Evolutionary conservation across 2,797 vertebrate species (phyloP).

Genomic region (Spondyliosoma cantharus): DNA sequence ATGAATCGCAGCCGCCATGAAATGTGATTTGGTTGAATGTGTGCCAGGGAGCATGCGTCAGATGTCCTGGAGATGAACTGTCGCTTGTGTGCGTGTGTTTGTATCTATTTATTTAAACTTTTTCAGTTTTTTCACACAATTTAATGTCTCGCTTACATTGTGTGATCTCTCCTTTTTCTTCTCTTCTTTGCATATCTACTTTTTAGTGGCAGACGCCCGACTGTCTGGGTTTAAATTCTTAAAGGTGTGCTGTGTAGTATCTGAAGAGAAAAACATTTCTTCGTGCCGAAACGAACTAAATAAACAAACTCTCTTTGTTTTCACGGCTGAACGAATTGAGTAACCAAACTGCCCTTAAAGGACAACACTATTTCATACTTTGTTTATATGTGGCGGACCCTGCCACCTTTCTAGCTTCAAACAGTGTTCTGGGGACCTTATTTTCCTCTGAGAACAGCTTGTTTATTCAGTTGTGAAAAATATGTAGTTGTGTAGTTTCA

Average conservation of each 20-base stretch:
- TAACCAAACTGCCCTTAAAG: no score
- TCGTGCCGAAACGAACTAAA: no score
- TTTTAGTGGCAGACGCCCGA: background rate
- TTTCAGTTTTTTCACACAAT: background rate
- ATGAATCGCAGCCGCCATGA: constrained; percentile 27
- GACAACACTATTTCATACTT: no score
- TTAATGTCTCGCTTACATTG: background rate
- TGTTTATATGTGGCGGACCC: no score
- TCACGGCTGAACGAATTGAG: no score
- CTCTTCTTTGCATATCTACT: background rate
- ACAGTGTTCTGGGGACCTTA: no score
- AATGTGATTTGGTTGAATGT: constrained; percentile 29
- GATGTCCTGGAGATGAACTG: background rate
- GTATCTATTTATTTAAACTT: background rate
- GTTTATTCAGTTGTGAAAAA: no score
- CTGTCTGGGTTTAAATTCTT: background rate
- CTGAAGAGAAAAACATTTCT: no score
- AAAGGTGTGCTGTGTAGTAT: background rate
- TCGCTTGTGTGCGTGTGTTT: background rate
- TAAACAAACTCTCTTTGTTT: no score
- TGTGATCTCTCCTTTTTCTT: background rate
- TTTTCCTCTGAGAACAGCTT: no score
- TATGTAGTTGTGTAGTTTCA: no score
- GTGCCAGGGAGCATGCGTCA: constrained; percentile 4
- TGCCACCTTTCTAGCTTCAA: no score